phyloP scores from a whole-genome alignment of 1,140 invertebrate genomes.

The Uloborus diversus region DNA sequence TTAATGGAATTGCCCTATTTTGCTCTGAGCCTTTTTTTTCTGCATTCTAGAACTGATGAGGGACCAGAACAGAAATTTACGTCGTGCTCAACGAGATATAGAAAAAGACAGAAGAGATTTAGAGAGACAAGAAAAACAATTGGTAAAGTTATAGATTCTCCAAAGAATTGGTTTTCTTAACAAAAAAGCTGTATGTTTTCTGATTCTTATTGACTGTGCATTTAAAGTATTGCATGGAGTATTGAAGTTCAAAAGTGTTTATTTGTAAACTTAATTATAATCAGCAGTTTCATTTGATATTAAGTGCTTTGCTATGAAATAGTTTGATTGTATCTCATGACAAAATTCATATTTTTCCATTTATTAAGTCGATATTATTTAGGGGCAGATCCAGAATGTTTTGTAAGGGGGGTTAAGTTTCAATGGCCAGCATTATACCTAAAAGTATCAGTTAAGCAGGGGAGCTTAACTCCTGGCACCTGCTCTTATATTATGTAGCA shows the following conservation, averaged over 20 bases:
- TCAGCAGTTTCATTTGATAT: not conserved
- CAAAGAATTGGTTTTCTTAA: slow-evolving; percentile 51
- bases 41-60: slow-evolving; percentile 79
- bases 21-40: slow-evolving; percentile 31
- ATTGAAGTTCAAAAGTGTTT: not conserved
- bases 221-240: not conserved
- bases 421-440: no score
- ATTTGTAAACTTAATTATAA: not conserved
- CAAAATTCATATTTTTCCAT: no score
- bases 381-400: no score
- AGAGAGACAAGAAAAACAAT: slow-evolving; percentile 88
- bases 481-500: no score
- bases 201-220: not conserved
- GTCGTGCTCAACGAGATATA: slow-evolving; percentile 83
- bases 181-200: not conserved
- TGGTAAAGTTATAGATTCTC: no score
- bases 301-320: not conserved
- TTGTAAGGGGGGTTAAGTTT: no score
- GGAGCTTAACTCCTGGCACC: no score
- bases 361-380: no score
- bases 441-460: no score
- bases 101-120: slow-evolving; percentile 81
- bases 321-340: no score
- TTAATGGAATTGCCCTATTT: not conserved
- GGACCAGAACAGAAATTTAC: slow-evolving; percentile 79